Evolutionary conservation across 2,797 vertebrate genomes (phyloP), one percentile per base, ranked within the genome.

Genomic region (Okamejei kenojei): DNA sequence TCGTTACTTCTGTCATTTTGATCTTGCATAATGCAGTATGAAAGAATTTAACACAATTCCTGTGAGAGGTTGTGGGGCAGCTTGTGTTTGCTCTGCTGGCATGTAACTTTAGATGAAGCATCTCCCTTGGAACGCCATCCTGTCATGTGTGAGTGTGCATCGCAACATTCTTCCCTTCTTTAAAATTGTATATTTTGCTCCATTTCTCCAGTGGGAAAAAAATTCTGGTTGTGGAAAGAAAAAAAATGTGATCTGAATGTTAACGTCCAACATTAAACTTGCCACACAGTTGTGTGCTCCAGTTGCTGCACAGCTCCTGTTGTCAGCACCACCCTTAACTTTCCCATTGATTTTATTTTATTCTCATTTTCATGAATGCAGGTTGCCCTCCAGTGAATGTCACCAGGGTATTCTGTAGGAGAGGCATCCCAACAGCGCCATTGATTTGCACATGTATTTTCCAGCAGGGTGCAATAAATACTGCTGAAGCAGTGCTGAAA

Each of bases 31-130:
- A 88, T 17, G 61, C 11, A 7, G 84, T 88, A n/a, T 35, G 84
- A 35, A 63, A 32, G n/a, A 21, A 88, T 35, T 35, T 35, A 88
- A 10, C 63, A 11, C 0, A 32, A 17, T 68, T 88, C 68, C 84
- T 88, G 63, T 63, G 65, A 32, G 84, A 88, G 84, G n/a, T n/a
- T 68, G 63, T 68, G 84, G 63, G 32, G 17, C n/a, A 88, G 84
- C 61, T 68, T 68, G 84, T 35, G 7, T 10, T 88, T 63, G 17
- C 35, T 68, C 8, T 32, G 23, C 84, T 68, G 17, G 26, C 7
- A 21, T 35, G 15, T 65, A 21, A 7, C 15, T 19, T 86, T 86
- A 65, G 63, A 63, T 61, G 19, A 63, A 86, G 6, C 19, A 61
- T 65, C 61, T 86, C 61, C 61, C 61, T 19, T 8, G n/a, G 29